A percentile compares a stretch with the other conserved stretches of the same genome.
Conservation (phyloP, 2,888 invertebrate species). For the Meiosimyza platycephala region DNA sequence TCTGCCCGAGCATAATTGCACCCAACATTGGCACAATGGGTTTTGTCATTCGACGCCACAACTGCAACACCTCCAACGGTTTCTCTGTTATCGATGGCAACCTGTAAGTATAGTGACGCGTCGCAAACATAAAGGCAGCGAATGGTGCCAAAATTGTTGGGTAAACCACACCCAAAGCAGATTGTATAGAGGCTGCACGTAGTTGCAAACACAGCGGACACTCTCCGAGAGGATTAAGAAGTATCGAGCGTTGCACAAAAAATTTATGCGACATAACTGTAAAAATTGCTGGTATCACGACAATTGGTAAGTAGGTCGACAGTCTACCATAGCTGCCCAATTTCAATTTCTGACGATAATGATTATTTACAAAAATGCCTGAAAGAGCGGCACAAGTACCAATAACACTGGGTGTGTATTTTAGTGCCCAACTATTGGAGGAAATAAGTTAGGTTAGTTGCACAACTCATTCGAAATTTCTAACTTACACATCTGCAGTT, state of each 20-base stretch:
- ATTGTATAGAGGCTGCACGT: slow-evolving; percentile 71
- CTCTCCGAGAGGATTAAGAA: slow-evolving; percentile 69
- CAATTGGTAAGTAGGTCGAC: slow-evolving; percentile 73
- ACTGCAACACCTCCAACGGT: slow-evolving; percentile 69
- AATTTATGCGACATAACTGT: slow-evolving; percentile 71
- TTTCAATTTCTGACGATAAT: slow-evolving; percentile 74
- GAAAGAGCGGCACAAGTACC: slow-evolving; percentile 69
- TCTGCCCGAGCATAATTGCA: slow-evolving; percentile 69
- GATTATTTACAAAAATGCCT: slow-evolving; percentile 73
- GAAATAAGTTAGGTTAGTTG: background rate
- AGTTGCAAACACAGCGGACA: slow-evolving; percentile 78
- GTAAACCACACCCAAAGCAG: slow-evolving; percentile 70
- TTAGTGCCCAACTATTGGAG: slow-evolving; percentile 69
- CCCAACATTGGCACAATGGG: slow-evolving; percentile 70
- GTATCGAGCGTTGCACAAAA: slow-evolving; percentile 71
- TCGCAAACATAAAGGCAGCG: slow-evolving; percentile 73
- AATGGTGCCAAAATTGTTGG: slow-evolving; percentile 74
- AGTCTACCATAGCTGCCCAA: slow-evolving; percentile 72
- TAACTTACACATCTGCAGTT: slow-evolving; percentile 72
- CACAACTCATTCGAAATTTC: background rate
- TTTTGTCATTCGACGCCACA: slow-evolving; percentile 70
- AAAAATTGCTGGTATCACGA: slow-evolving; percentile 72
- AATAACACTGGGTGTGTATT: slow-evolving; percentile 69
- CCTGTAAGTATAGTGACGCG: slow-evolving; percentile 73
- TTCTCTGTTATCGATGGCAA: slow-evolving; percentile 74